Evolutionary conservation across 1,140 invertebrate genomes (phyloP).

Genomic region (Drosophila insularis): DNA sequence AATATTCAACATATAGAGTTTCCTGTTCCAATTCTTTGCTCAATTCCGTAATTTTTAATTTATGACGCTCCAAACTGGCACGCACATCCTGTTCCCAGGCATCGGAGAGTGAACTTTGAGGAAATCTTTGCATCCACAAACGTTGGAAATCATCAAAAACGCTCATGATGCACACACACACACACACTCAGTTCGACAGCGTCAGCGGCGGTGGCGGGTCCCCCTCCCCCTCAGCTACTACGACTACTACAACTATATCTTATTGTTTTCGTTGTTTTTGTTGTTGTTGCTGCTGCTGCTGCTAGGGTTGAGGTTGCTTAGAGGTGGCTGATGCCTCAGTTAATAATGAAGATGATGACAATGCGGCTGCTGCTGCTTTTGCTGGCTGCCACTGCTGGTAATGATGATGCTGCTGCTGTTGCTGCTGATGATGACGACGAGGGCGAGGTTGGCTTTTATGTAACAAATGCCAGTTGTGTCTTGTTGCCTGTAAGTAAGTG

Average conservation of each 20-base stretch:
- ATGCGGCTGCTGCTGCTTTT: slow-evolving; percentile 27
- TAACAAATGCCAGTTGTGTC: slow-evolving; percentile 66
- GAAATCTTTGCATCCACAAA: slow-evolving; percentile 94
- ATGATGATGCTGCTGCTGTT: slow-evolving; percentile 46
- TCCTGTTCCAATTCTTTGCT: slow-evolving; percentile 94
- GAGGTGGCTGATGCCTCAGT: slow-evolving; percentile 1
- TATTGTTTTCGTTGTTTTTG: slow-evolving; percentile 19
- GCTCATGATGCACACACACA: slow-evolving; percentile 85
- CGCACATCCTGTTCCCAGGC: slow-evolving; percentile 95
- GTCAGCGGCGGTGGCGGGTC: not conserved
- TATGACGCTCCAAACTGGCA: slow-evolving; percentile 93
- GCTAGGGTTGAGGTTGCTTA: slow-evolving; percentile 9
- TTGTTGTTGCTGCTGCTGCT: slow-evolving; percentile 18
- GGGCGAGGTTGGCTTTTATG: slow-evolving; percentile 65
- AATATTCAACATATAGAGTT: slow-evolving; percentile 94
- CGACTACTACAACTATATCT: slow-evolving; percentile 5
- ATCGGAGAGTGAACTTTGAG: slow-evolving; percentile 92
- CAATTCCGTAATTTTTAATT: slow-evolving; percentile 90
- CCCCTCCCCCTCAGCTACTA: slow-evolving; percentile 14
- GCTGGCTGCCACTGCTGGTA: slow-evolving; percentile 38
- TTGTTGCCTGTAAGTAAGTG: slow-evolving; percentile 56
- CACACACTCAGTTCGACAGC: too few relatives aligned
- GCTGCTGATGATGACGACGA: slow-evolving; percentile 45
- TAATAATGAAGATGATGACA: slow-evolving; percentile 2
- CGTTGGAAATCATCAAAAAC: slow-evolving; percentile 94